Percentiles rank a stretch among this genome's conserved stretches.
phyloP scores from a whole-genome alignment of 2,888 invertebrate genomes.

The Carpatolechia fugitivella region DNA sequence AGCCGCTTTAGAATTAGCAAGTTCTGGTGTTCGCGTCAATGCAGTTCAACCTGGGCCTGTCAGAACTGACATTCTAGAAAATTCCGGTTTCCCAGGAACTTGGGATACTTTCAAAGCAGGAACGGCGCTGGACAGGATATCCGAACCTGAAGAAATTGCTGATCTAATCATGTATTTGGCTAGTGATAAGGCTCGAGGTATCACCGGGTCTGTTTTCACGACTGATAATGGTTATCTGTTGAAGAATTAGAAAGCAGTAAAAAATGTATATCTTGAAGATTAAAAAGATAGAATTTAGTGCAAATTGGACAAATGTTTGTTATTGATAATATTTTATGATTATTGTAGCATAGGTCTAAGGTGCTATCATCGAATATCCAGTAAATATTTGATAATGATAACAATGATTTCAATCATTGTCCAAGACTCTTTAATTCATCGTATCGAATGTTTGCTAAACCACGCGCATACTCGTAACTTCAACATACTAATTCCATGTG shows the following conservation, averaged over 20 bases:
- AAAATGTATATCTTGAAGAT: background rate
- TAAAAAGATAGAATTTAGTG: too few relatives aligned
- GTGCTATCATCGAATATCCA: too few relatives aligned
- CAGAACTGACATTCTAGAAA: conserved; percentile 33
- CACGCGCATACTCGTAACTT: too few relatives aligned
- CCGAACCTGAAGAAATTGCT: conserved; percentile 34
- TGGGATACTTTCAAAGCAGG: conserved; percentile 24
- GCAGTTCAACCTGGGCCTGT: conserved; percentile 83
- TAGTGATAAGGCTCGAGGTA: conserved; percentile 33
- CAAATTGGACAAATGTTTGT: too few relatives aligned
- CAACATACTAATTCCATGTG: too few relatives aligned
- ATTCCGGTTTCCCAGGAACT: conserved; percentile 16
- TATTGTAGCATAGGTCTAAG: too few relatives aligned
- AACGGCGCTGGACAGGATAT: conserved; percentile 27
- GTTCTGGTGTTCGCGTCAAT: conserved; percentile 38
- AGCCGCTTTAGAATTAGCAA: conserved; percentile 34
- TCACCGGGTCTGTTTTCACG: conserved; percentile 29
- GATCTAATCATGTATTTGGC: conserved; percentile 37
- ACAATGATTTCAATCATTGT: too few relatives aligned
- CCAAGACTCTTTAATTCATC: too few relatives aligned
- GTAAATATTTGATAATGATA: too few relatives aligned
- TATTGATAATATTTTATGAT: too few relatives aligned
- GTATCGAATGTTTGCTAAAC: too few relatives aligned
- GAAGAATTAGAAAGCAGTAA: conserved; percentile 1
- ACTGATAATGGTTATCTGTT: conserved; percentile 28